phyloP scores from a whole-genome alignment of 2,113 vertebrate species.

The Passer domesticus region DNA sequence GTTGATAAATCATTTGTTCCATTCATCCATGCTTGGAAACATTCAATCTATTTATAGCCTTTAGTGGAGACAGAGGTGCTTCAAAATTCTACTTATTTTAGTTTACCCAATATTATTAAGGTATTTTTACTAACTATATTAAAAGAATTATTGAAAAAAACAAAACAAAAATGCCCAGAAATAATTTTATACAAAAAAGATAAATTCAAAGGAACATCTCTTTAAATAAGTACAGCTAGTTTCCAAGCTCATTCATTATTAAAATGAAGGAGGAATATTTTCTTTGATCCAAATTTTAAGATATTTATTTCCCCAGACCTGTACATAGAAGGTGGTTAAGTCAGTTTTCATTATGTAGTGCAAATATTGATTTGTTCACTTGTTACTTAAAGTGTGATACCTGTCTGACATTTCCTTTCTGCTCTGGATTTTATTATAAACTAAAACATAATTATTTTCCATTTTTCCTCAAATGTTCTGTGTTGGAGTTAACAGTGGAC shows the following conservation, averaged over 20 bases:
- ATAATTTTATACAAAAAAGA: not conserved
- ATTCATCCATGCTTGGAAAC: not conserved
- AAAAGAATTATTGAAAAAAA: not conserved
- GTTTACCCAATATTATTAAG: not conserved
- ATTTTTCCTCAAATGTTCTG: slow-evolving; percentile 28
- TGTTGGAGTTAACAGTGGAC: not conserved
- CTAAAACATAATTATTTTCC: not conserved
- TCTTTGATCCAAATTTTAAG: not conserved
- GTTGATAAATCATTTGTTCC: not conserved
- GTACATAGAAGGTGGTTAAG: not conserved
- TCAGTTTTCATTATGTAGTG: not conserved
- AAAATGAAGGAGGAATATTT: not conserved
- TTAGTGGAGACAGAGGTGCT: not conserved
- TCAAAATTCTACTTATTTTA: not conserved
- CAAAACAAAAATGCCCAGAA: not conserved
- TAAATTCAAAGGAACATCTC: not conserved
- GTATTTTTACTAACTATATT: not conserved
- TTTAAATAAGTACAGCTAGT: not conserved
- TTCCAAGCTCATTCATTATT: not conserved
- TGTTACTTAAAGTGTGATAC: not conserved
- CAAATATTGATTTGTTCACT: not conserved
- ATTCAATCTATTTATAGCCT: not conserved
- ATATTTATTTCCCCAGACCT: not conserved
- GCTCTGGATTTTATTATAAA: slow-evolving; percentile 43
- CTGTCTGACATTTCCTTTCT: slow-evolving; percentile 52